Evolutionary conservation across 2,888 invertebrate species (phyloP).

Genomic region (Diadromus collaris): DNA sequence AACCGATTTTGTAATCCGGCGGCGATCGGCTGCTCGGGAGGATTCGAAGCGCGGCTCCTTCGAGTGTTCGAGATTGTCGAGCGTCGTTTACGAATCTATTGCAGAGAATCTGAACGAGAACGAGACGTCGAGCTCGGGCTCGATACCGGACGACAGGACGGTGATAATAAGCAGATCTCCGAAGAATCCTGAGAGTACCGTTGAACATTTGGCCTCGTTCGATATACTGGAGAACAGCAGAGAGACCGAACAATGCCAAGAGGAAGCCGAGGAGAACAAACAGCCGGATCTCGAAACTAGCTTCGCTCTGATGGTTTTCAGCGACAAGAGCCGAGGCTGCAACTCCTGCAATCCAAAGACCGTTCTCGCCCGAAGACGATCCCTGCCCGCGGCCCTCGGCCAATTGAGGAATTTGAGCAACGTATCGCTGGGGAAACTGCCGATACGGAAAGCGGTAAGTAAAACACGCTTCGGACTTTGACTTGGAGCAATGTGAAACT

Average conservation of each 20-base stretch:
- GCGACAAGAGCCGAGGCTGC: slow-evolving; percentile 62
- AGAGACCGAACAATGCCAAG: not conserved
- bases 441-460: slow-evolving; percentile 70
- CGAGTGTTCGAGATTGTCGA: slow-evolving; percentile 46
- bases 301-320: slow-evolving; percentile 63
- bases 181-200: not conserved
- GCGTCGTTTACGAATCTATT: slow-evolving; percentile 63
- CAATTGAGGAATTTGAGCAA: slow-evolving; percentile 63
- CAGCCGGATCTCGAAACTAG: slow-evolving; percentile 37
- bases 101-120: slow-evolving; percentile 62
- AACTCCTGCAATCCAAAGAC: slow-evolving; percentile 64
- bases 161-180: slow-evolving; percentile 17
- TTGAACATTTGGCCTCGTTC: not conserved
- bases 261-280: slow-evolving; percentile 4
- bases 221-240: not conserved
- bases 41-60: slow-evolving; percentile 35
- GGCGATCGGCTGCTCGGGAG: not conserved
- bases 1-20: slow-evolving; percentile 18
- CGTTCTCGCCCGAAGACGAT: slow-evolving; percentile 69
- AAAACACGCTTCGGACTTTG: not conserved
- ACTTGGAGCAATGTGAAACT: not conserved
- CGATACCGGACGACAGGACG: slow-evolving; percentile 33
- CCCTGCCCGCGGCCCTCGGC: slow-evolving; percentile 70
- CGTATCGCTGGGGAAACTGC: slow-evolving; percentile 67
- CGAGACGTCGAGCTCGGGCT: slow-evolving; percentile 26